phyloP scores from a whole-genome alignment of 2,888 invertebrate species.

The Diogma glabrata region DNA sequence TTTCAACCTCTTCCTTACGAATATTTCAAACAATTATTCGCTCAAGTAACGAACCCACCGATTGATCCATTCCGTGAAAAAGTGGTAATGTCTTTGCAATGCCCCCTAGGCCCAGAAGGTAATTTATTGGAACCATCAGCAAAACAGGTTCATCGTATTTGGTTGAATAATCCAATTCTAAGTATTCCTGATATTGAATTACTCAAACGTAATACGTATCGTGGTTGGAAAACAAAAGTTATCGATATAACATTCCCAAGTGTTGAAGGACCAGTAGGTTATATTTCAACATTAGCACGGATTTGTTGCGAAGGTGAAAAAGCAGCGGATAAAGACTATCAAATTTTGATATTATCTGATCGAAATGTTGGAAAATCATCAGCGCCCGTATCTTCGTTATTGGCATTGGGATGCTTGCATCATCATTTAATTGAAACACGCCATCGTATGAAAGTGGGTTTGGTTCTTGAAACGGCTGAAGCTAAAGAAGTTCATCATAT shows the following conservation, averaged over 20 bases:
- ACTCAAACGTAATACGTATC: slow-evolving; percentile 67
- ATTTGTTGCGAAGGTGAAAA: slow-evolving; percentile 70
- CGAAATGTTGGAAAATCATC: slow-evolving; percentile 48
- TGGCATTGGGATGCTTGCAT: slow-evolving; percentile 87
- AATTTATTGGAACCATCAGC: slow-evolving; percentile 87
- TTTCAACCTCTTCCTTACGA: slow-evolving; percentile 93
- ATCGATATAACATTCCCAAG: slow-evolving; percentile 83
- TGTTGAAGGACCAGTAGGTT: slow-evolving; percentile 59
- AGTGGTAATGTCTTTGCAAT: slow-evolving; percentile 95
- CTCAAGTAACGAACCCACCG: slow-evolving; percentile 98
- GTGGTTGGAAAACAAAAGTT: slow-evolving; percentile 78
- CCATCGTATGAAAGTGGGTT: slow-evolving; percentile 90
- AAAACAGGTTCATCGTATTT: slow-evolving; percentile 77
- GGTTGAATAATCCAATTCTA: slow-evolving; percentile 87
- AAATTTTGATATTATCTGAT: slow-evolving; percentile 82
- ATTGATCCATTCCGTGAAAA: slow-evolving; percentile 98
- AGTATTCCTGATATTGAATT: slow-evolving; percentile 84
- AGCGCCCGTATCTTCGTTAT: slow-evolving; percentile 66
- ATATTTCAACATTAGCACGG: slow-evolving; percentile 65
- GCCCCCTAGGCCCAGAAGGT: slow-evolving; percentile 92
- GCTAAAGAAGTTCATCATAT: slow-evolving; percentile 94
- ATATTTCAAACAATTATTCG: slow-evolving; percentile 98
- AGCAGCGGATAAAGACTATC: slow-evolving; percentile 67
- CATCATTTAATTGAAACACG: slow-evolving; percentile 91
- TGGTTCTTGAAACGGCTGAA: slow-evolving; percentile 93